Base-by-base conservation (phyloP, 2,797 vertebrate genomes). In the Danio tinwini region DNA sequence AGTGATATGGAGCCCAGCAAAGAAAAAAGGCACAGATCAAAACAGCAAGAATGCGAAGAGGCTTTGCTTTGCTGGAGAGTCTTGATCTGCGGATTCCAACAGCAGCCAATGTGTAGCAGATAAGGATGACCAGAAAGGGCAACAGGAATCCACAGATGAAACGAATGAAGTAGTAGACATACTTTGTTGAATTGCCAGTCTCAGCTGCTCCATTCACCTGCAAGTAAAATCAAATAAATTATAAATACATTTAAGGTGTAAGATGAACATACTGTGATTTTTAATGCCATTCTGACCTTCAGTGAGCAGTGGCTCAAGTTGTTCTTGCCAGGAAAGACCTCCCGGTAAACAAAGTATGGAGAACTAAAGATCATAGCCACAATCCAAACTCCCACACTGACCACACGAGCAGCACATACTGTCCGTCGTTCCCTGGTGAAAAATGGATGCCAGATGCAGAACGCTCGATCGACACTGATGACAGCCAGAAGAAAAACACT, bases 1-100 rank as follows among this genome's bases (percentile, higher is more conserved):
- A 88, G 87, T 95, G 93, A 81, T 94, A 94, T 0, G 94, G 93
- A 0, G 85, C 91, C 93, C 93, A 94, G 85, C 93, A 95, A n/a
- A 94, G n/a, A 86, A 95, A 94, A 81, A 95, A 95, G 0, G 93
- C 91, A 0, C 85, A 37, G 0, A 94, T 93, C 1, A 94, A 42
- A 0, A 86, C 83, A 0, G 87, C 89, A 2, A 94, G 29, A 47
- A 94, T 90, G 5, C 91, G 89, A 3, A 94, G 82, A 0, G 92
- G 88, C 5, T 89, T 90, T 2, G 88, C 82, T 81, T 94, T 93
- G 5, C 85, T 81, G 0, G 78, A 62, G 1, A 94, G 76, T 0
- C 89, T 89, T 0, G 91, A 93, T 42, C 90, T 88, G 3, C 85
- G 82, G 78, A 94, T 91, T 3, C 92, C 91, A 0, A 93, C 0